Conservation (phyloP, 2,797 vertebrate species). For the Xerus rutilus region DNA sequence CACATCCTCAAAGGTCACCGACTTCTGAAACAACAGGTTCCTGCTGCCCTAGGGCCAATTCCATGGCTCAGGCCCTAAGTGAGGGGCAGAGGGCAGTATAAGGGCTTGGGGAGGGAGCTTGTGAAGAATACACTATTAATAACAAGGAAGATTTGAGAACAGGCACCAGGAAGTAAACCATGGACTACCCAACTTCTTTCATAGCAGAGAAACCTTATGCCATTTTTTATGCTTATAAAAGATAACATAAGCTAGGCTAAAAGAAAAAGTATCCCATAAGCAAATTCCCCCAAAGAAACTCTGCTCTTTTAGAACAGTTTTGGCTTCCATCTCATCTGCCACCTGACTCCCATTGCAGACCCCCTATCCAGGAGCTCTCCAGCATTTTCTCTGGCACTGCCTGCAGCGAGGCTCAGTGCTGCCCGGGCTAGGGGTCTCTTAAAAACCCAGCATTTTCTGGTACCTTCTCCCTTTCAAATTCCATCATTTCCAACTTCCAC, state of each 20-base stretch:
- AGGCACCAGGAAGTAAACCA: slow-evolving; percentile 8
- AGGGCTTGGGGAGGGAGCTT: slow-evolving; percentile 71
- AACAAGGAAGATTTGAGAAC: slow-evolving; percentile 26
- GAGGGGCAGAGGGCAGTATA: slow-evolving; percentile 80
- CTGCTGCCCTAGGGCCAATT: slow-evolving; percentile 82
- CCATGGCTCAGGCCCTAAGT: slow-evolving; percentile 81
- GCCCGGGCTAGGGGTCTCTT: not conserved
- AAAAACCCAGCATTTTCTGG: not conserved
- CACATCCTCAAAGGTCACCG: slow-evolving; percentile 83
- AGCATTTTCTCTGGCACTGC: not conserved
- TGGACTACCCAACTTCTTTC: not conserved
- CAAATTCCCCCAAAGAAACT: not conserved
- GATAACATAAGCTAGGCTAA: not conserved
- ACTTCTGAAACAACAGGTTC: slow-evolving; percentile 85
- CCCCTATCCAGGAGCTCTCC: not conserved
- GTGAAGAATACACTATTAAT: slow-evolving; percentile 37
- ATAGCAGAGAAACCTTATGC: slow-evolving; percentile 10
- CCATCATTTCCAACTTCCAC: not conserved
- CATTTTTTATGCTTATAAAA: slow-evolving; percentile 21
- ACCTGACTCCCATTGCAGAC: not conserved
- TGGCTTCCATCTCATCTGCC: not conserved
- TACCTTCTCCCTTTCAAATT: not conserved
- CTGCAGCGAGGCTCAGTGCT: not conserved
- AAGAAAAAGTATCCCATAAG: not conserved
- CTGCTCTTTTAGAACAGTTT: not conserved